A percentile compares a stretch with the other conserved stretches of the same genome.
phyloP scores from a whole-genome alignment of 2,888 invertebrate species.

The Platycheirus albimanus region DNA sequence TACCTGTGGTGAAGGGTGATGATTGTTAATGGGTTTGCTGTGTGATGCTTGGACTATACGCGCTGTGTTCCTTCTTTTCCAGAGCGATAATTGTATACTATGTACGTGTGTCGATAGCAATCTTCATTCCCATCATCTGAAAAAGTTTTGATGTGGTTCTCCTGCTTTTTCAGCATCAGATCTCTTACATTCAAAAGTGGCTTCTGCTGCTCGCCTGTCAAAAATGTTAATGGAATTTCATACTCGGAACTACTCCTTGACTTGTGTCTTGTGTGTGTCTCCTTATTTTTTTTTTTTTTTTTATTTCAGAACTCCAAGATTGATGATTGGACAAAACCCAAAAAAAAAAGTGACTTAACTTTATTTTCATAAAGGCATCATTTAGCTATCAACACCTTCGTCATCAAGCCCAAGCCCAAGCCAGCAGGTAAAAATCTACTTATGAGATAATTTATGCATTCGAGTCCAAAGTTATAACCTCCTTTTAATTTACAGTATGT shows the following conservation, averaged over 20 bases:
- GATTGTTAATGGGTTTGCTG: constrained; percentile 44
- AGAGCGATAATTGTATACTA: too few species aligned
- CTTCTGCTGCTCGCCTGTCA: constrained; percentile 44
- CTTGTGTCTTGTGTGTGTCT: constrained; percentile 24
- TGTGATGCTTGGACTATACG: too few species aligned
- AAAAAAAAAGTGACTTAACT: not conserved
- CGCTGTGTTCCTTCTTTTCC: constrained; percentile 6
- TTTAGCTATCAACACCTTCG: constrained; percentile 64
- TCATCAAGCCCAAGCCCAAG: too few species aligned
- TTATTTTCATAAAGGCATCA: constrained; percentile 39
- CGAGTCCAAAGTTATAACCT: constrained; percentile 9
- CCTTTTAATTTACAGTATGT: constrained; percentile 17
- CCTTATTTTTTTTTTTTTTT: constrained; percentile 8
- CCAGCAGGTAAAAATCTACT: not conserved
- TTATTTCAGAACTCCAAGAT: constrained; percentile 14
- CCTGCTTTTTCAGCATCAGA: too few species aligned
- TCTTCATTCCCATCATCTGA: constrained; percentile 34
- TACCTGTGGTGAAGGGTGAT: constrained; percentile 44
- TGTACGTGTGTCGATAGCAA: constrained; percentile 57
- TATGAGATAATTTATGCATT: constrained; percentile 28
- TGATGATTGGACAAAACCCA: constrained; percentile 28
- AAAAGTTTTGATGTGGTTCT: too few species aligned
- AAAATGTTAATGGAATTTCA: constrained; percentile 63
- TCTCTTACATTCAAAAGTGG: constrained; percentile 33
- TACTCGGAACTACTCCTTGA: constrained; percentile 54